phyloP scores from a whole-genome alignment of 2,113 vertebrate species.

The Tachycineta bicolor region DNA sequence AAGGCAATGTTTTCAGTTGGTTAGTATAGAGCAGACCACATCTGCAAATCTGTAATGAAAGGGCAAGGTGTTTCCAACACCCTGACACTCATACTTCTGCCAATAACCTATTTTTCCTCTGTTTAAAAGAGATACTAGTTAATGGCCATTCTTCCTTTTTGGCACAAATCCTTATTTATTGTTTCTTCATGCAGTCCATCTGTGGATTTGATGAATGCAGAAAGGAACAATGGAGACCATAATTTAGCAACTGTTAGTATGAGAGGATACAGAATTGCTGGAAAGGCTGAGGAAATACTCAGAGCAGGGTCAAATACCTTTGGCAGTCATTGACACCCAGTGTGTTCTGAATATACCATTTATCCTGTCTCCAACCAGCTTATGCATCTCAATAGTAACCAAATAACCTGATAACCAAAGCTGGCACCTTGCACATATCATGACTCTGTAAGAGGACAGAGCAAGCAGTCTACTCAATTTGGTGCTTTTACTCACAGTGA shows the following conservation, averaged over 20 bases:
- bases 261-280: background rate
- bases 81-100: background rate
- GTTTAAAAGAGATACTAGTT: background rate
- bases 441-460: background rate
- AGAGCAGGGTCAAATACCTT: background rate
- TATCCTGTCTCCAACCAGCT: background rate
- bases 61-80: background rate
- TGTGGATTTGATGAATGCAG: background rate
- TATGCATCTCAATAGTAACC: background rate
- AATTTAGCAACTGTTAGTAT: rapidly evolving
- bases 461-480: background rate
- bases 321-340: background rate
- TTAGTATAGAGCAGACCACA: background rate
- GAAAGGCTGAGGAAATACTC: background rate
- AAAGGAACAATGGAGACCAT: background rate
- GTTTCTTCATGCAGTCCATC: background rate
- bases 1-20: background rate
- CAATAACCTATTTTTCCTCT: background rate
- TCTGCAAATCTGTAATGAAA: background rate
- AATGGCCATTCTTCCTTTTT: background rate
- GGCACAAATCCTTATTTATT: background rate
- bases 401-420: background rate
- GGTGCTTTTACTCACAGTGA: background rate
- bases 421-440: background rate
- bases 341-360: background rate